Evolutionary conservation across 2,113 vertebrate genomes (phyloP).

Genomic region (Salvelinus namaycush): DNA sequence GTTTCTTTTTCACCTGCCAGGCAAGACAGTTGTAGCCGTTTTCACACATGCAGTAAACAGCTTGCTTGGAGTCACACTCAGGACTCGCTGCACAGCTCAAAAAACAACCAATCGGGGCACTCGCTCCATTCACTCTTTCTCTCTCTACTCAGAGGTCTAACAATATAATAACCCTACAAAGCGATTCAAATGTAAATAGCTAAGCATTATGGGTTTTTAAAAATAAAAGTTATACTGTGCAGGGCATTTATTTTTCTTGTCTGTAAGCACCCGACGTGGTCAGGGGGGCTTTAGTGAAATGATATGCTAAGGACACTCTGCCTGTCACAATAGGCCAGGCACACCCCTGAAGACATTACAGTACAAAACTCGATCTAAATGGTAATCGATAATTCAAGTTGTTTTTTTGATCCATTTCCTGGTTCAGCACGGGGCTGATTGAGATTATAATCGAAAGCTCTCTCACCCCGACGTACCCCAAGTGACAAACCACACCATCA

Average conservation of each 20-base stretch:
- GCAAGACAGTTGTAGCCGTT: constrained; percentile 1
- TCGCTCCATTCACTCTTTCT: neutral
- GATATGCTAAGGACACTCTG: neutral
- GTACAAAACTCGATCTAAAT: constrained; percentile 17
- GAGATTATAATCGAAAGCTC: neutral
- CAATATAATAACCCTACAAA: constrained; percentile 14
- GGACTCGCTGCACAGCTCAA: constrained; percentile 21
- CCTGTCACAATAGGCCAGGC: neutral
- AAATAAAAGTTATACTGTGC: neutral
- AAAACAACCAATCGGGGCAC: neutral
- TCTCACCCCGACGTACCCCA: neutral
- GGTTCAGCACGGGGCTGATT: constrained; percentile 5
- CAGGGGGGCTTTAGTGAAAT: neutral
- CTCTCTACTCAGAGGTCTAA: constrained; percentile 30
- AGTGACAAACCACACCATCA: neutral
- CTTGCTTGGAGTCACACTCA: constrained; percentile 6
- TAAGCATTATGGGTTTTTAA: constrained; percentile 4
- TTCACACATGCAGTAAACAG: constrained; percentile 28
- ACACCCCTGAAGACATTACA: constrained; percentile 5
- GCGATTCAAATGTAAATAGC: neutral
- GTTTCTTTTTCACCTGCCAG: constrained; percentile 7
- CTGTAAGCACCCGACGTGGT: neutral
- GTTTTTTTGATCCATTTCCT: neutral
- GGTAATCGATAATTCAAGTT: constrained; percentile 57
- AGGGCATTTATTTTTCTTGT: neutral